Percentiles rank a stretch among this genome's conserved stretches.
Conservation (phyloP, 2,888 invertebrate species). For the Erebia aethiops region DNA sequence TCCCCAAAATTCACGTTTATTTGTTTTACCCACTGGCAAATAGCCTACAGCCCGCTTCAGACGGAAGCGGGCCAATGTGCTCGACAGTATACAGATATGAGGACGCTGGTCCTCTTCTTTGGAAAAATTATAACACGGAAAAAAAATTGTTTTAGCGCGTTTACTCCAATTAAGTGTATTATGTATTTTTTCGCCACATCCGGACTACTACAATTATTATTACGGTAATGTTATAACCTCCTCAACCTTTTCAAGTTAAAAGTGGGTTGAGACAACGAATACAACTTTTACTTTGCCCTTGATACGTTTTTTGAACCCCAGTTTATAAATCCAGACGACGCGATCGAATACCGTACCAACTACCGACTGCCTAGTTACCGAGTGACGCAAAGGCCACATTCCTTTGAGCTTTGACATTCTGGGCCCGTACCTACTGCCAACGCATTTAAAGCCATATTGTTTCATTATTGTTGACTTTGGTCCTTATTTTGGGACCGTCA, state of each 20-base stretch:
- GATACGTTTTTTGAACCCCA: constrained; percentile 42
- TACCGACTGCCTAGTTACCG: background rate
- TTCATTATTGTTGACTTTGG: too few relatives aligned
- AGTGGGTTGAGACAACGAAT: constrained; percentile 22
- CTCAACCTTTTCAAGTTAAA: constrained; percentile 22
- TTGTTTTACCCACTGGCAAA: too few relatives aligned
- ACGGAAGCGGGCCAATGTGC: too few relatives aligned
- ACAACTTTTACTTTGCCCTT: constrained; percentile 62
- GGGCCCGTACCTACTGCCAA: too few relatives aligned
- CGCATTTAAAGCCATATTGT: too few relatives aligned
- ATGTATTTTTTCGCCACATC: constrained; percentile 12
- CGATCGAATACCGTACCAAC: constrained; percentile 4
- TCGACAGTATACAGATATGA: too few relatives aligned
- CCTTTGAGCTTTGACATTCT: constrained; percentile 1
- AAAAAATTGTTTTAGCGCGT: too few relatives aligned
- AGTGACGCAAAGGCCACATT: constrained; percentile 27
- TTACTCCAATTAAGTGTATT: background rate
- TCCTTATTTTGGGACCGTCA: too few relatives aligned
- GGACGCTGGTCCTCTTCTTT: too few relatives aligned
- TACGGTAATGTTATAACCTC: constrained; percentile 23
- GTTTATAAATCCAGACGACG: constrained; percentile 32
- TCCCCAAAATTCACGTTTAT: too few relatives aligned
- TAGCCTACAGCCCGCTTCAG: too few relatives aligned
- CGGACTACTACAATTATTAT: background rate
- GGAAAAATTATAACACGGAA: too few relatives aligned